Conservation (phyloP, 2,113 vertebrate species). For the Podarcis muralis region DNA sequence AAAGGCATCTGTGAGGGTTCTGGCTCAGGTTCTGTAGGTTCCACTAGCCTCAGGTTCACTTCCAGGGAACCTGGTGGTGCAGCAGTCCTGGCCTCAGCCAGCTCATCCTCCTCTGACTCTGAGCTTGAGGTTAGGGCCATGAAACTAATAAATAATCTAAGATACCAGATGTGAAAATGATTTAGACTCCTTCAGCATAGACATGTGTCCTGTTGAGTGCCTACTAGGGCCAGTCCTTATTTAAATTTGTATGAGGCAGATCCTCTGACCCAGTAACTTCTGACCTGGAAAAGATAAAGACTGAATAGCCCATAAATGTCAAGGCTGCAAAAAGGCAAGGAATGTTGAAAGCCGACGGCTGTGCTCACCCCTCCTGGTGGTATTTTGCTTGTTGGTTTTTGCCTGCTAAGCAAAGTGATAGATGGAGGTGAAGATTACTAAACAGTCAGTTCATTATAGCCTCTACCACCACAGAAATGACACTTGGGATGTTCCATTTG, state of each 20-base stretch:
- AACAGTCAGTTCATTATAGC: not conserved
- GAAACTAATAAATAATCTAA: not conserved
- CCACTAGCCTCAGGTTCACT: not conserved
- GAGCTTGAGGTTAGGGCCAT: not conserved
- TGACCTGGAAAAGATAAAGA: not conserved
- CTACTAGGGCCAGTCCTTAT: not conserved
- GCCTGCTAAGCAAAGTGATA: not conserved
- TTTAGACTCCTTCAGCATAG: no score
- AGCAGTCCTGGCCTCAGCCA: not conserved
- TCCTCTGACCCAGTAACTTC: not conserved
- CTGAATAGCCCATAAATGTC: not conserved
- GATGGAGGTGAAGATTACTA: not conserved
- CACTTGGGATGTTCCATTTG: not conserved
- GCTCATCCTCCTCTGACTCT: not conserved
- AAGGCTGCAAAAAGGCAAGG: not conserved
- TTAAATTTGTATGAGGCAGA: not conserved
- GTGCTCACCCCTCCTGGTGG: not conserved
- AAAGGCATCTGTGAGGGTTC: not conserved
- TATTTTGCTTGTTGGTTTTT: not conserved
- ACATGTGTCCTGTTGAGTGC: not conserved
- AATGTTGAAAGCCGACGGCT: not conserved
- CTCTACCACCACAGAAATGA: not conserved
- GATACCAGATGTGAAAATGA: not conserved
- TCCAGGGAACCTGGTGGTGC: not conserved
- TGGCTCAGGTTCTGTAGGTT: not conserved